Percentiles rank a stretch among this genome's conserved stretches.
These are phyloP conservation scores for Chromobotia macracanthus DNA, from an alignment of 2,797 vertebrate species.

Conservation along the genomic window DNA sequence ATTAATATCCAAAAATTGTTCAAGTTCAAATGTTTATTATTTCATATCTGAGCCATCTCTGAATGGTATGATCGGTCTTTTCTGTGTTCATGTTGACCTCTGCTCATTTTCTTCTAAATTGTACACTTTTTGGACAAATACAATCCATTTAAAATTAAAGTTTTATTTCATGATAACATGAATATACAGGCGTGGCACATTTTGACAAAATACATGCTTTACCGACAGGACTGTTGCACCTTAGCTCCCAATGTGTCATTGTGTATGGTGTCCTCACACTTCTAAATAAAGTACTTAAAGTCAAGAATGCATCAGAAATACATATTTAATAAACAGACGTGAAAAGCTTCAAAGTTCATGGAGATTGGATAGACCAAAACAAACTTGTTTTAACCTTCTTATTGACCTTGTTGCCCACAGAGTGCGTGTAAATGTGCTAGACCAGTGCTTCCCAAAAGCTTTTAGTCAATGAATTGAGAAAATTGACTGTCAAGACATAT, in stretches of 20 bases:
- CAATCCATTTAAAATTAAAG: not conserved
- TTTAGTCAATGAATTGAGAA: no score
- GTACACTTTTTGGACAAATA: not conserved
- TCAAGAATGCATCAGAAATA: not conserved
- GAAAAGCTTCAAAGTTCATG: not conserved
- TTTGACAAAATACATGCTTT: constrained; percentile 1
- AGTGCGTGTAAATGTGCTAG: not conserved
- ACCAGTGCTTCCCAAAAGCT: no score
- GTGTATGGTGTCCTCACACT: not conserved
- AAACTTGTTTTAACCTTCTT: not conserved
- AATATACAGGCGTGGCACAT: not conserved
- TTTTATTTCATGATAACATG: not conserved
- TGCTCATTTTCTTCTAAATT: not conserved
- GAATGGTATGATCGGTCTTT: not conserved
- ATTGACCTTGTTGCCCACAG: not conserved
- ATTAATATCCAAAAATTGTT: not conserved
- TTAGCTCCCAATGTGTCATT: not conserved
- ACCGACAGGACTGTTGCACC: not conserved
- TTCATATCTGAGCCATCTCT: not conserved
- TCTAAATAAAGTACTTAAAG: not conserved
- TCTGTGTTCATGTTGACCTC: not conserved
- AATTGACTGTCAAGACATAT: no score
- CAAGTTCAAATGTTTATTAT: not conserved
- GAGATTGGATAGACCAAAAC: not conserved
- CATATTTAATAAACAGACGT: not conserved